Base-by-base conservation (phyloP, 2,797 vertebrate genomes). In the Margarornis squamiger region DNA sequence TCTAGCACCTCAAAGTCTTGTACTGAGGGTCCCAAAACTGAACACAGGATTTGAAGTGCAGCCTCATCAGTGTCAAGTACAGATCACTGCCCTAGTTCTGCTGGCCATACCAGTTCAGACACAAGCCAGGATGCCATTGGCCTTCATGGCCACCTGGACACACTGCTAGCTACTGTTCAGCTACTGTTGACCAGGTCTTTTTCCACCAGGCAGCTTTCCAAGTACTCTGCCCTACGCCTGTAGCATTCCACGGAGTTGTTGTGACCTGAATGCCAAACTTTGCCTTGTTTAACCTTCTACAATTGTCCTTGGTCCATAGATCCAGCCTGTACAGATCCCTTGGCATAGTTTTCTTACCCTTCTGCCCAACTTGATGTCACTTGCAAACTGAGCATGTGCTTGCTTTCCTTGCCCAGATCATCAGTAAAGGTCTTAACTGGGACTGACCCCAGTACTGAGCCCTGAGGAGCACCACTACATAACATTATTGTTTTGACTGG, bases 341-440 rank as follows among this genome's bases (percentile, higher is more conserved):
- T 49, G 55, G 29, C 23, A 63, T 23, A 63, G 2, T 19, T 11
- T 82, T 18, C 19, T 15, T 38, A 24, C 7, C 24, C 1, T 14
- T 7, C 7, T 43, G 21, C 19, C 36, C 49, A 55, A 1, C 2
- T 6, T 75, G 63, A 27, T 18, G 16, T 43, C 13, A 43, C 20
- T 65, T 43, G 32, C 15, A 38, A 20, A 0, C 8, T 29, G 15
- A 19, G 27, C 5, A 19, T 12, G 13, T 9, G 5, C 10, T 62
- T 5, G 0, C 41, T 57, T 17, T 38, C 13, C 29, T 61, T 1
- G 0, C 19, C 11, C 43, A 49, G 14, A 10, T 10, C 32, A 29
- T 8, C 36, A 27, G 7, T 17, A 43, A 49, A 70, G 6, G 3
- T 29, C 17, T 43, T 21, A 29, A 29, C 19, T 6, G 54, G 41